These are phyloP conservation scores for Rhorus exstirpatorius DNA, from an alignment of 2,888 invertebrate genomes.

Conservation along the genomic window DNA sequence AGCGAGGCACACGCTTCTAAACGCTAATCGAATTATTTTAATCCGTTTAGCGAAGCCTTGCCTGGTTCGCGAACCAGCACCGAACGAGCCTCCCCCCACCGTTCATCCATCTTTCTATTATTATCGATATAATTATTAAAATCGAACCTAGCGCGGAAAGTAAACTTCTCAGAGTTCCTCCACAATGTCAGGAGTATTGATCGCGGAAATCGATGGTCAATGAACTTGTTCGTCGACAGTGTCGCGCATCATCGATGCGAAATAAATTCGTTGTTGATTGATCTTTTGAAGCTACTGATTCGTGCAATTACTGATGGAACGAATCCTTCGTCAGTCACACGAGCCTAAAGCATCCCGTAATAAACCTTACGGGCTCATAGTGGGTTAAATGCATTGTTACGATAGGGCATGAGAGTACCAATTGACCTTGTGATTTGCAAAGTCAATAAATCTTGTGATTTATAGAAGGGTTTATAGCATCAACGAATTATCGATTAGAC, in stretches of 20 bases:
- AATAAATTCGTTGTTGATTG: background rate
- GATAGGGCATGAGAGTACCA: too few species aligned
- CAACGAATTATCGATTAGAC: background rate
- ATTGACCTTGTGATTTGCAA: too few species aligned
- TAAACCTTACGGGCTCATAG: too few species aligned
- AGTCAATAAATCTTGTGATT: too few species aligned
- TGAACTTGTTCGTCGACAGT: slow-evolving; percentile 12
- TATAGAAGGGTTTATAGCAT: too few species aligned
- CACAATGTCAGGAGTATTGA: background rate
- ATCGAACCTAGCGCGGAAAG: slow-evolving; percentile 15
- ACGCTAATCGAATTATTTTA: slow-evolving; percentile 82
- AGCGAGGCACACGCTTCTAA: slow-evolving; percentile 67
- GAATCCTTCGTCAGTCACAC: too few species aligned
- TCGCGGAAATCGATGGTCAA: slow-evolving; percentile 7
- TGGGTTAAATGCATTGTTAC: too few species aligned
- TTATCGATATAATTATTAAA: slow-evolving; percentile 67
- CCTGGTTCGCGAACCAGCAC: slow-evolving; percentile 67
- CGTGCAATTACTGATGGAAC: too few species aligned
- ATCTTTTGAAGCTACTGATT: too few species aligned
- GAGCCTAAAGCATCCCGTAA: too few species aligned
- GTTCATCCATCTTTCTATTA: slow-evolving; percentile 2
- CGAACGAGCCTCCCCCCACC: slow-evolving; percentile 62
- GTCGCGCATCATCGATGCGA: background rate
- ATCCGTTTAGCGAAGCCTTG: slow-evolving; percentile 84
- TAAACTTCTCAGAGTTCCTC: background rate